phyloP scores from a whole-genome alignment of 1,140 invertebrate genomes.

The Plutomurus gul region DNA sequence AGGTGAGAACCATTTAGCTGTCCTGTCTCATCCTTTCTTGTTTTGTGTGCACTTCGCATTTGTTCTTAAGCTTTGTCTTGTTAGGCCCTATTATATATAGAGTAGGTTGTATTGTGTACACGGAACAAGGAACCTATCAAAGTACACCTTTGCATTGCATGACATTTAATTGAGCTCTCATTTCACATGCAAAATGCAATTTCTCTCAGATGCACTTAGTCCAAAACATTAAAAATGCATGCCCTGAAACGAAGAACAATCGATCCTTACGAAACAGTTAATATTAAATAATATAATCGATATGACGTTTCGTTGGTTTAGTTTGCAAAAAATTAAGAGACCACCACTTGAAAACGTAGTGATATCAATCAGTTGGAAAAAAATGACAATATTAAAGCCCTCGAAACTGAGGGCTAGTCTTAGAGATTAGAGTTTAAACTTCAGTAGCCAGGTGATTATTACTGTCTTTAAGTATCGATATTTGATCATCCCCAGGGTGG shows the following conservation, averaged over 20 bases:
- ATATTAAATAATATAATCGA: conserved; percentile 28
- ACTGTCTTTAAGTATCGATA: conserved; percentile 11
- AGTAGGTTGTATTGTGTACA: not conserved
- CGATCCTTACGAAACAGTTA: not conserved
- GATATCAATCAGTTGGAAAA: not conserved
- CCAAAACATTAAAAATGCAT: not conserved
- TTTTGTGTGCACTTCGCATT: not conserved
- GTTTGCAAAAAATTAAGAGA: conserved; percentile 15
- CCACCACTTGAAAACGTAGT: conserved; percentile 4
- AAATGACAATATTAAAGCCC: conserved; percentile 11
- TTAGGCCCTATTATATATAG: not conserved
- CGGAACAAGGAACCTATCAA: not conserved
- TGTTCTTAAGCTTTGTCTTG: not conserved
- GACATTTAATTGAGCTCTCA: not conserved
- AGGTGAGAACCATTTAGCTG: not conserved
- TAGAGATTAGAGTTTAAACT: conserved; percentile 30
- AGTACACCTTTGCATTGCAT: not conserved
- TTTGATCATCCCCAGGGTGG: conserved; percentile 29
- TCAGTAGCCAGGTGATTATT: conserved; percentile 41
- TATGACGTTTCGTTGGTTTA: conserved; percentile 19
- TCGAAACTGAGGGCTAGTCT: conserved; percentile 21
- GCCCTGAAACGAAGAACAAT: conserved; percentile 11
- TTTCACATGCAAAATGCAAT: conserved; percentile 1
- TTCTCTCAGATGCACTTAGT: not conserved
- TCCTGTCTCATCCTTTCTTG: not conserved